Conservation (phyloP, 2,113 vertebrate species). For the Atractosteus spatula region DNA sequence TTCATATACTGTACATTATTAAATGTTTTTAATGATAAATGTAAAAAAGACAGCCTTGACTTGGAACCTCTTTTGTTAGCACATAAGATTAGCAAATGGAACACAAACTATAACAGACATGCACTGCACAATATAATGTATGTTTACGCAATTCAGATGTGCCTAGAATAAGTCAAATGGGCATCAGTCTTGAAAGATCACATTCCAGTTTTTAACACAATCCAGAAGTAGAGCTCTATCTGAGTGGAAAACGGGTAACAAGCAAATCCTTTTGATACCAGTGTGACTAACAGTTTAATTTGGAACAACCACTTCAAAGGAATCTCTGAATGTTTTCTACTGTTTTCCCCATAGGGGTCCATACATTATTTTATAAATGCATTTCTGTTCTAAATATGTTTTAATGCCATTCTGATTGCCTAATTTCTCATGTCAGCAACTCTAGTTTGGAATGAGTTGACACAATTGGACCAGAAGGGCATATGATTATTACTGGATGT, state of each 20-base stretch:
- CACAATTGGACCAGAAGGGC: slow-evolving; percentile 59
- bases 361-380: slow-evolving; percentile 54
- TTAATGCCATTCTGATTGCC: slow-evolving; percentile 59
- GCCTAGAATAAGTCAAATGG: slow-evolving; percentile 26
- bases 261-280: slow-evolving; percentile 57
- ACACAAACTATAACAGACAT: not conserved
- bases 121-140: slow-evolving; percentile 21
- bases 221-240: slow-evolving; percentile 50
- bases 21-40: too few species aligned
- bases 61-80: too few species aligned
- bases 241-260: slow-evolving; percentile 51
- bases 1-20: too few species aligned
- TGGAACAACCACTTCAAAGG: slow-evolving; percentile 64
- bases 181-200: slow-evolving; percentile 50
- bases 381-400: slow-evolving; percentile 42
- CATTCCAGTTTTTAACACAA: slow-evolving; percentile 45
- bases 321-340: slow-evolving; percentile 50
- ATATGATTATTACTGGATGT: slow-evolving; percentile 49
- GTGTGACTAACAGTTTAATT: slow-evolving; percentile 65
- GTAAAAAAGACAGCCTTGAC: too few species aligned
- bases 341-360: slow-evolving; percentile 58
- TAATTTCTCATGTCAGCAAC: slow-evolving; percentile 64
- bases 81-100: too few species aligned
- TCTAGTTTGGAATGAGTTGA: slow-evolving; percentile 51
- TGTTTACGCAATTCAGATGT: slow-evolving; percentile 35